A percentile compares a stretch with the other conserved stretches of the same genome.
phyloP scores from a whole-genome alignment of 2,888 invertebrate genomes.

The Taphrorychus bicolor region DNA sequence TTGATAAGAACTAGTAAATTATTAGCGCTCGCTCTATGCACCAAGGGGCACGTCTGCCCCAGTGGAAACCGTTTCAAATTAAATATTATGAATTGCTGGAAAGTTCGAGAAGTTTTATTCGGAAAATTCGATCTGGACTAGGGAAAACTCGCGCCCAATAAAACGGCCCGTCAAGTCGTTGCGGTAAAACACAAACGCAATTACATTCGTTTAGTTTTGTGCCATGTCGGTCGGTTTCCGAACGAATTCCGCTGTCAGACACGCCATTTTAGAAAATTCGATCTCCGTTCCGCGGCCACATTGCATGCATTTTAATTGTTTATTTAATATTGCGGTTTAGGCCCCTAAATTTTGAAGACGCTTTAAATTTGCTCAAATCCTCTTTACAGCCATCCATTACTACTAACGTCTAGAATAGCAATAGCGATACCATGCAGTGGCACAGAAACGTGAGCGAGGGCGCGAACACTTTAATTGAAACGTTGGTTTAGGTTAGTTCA shows the following conservation, averaged over 20 bases:
- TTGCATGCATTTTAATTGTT: slow-evolving; percentile 36
- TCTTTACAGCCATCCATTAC: too few relatives aligned
- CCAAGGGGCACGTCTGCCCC: background rate
- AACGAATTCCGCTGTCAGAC: slow-evolving; percentile 19
- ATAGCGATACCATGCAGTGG: too few relatives aligned
- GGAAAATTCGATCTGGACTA: background rate
- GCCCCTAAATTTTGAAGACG: background rate
- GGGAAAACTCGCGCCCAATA: background rate
- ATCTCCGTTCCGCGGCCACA: slow-evolving; percentile 7
- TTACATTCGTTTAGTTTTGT: slow-evolving; percentile 21
- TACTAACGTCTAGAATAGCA: too few relatives aligned
- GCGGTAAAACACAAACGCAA: slow-evolving; percentile 18
- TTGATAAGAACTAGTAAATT: too few relatives aligned
- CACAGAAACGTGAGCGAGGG: too few relatives aligned
- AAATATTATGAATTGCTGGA: background rate
- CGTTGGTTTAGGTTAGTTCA: too few relatives aligned
- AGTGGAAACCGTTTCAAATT: background rate
- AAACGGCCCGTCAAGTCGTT: slow-evolving; percentile 4
- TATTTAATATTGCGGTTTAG: slow-evolving; percentile 13
- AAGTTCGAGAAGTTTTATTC: background rate
- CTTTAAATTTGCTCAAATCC: background rate
- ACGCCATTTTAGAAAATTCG: slow-evolving; percentile 33
- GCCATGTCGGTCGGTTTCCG: slow-evolving; percentile 17
- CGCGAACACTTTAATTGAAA: too few relatives aligned
- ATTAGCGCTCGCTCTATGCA: too few relatives aligned